These are phyloP conservation scores for Acropora tenuis DNA, from an alignment of 64 coral and sea anemone genomes.

Conservation along the genomic window DNA sequence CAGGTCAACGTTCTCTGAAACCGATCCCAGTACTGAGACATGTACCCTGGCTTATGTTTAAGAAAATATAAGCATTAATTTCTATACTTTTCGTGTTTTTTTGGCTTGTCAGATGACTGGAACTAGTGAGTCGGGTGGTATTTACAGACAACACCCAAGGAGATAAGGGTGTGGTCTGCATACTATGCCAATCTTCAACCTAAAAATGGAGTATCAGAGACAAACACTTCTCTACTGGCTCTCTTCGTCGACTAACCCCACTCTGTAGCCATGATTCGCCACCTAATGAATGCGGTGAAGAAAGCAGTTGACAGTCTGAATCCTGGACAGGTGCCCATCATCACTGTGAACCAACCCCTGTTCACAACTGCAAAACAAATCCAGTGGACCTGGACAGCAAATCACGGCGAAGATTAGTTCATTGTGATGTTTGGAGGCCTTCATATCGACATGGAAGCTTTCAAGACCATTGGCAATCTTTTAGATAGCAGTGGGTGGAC, in stretches of 20 bases:
- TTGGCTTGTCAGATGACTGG: no score
- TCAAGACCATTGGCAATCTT: background rate
- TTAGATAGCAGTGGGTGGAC: background rate
- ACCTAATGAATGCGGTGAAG: no score
- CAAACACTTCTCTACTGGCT: background rate
- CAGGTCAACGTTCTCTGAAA: no score
- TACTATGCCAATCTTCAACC: background rate
- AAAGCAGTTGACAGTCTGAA: conserved; percentile 22
- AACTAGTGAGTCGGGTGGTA: no score
- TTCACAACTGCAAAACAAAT: conserved; percentile 40
- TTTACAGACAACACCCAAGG: no score
- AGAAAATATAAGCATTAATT: no score
- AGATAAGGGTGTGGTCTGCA: background rate
- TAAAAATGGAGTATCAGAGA: no score
- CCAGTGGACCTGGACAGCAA: conserved; percentile 4
- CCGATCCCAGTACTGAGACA: no score
- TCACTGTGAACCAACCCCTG: background rate
- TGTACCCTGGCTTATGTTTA: no score
- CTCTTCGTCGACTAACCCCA: conserved; percentile 35
- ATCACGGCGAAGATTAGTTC: background rate
- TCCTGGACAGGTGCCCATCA: conserved; percentile 51
- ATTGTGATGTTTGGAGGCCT: background rate
- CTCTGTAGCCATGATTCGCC: no score
- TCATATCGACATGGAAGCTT: background rate
- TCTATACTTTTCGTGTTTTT: no score